These are phyloP conservation scores for Cheilosia variabilis DNA, from an alignment of 2,888 invertebrate species.

Conservation along the genomic window DNA sequence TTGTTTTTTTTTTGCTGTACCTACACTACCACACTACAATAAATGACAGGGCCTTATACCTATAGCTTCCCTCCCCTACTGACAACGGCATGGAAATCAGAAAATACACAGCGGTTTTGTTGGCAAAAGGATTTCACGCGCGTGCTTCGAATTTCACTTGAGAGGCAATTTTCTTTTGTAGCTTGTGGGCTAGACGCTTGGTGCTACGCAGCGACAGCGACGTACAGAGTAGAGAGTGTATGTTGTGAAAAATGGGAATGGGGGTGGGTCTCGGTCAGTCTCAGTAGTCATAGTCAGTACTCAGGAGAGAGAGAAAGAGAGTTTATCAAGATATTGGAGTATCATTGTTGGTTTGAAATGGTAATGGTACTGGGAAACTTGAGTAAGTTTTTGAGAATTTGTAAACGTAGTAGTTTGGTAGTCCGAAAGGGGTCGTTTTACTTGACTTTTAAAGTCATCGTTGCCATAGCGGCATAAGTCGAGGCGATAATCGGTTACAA, in stretches of 20 bases:
- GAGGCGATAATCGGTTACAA: not conserved
- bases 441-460: slow-evolving; percentile 25
- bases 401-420: slow-evolving; percentile 31
- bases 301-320: slow-evolving; percentile 8
- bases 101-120: slow-evolving; percentile 67
- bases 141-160: slow-evolving; percentile 73
- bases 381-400: slow-evolving; percentile 46
- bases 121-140: slow-evolving; percentile 64
- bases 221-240: slow-evolving; percentile 6
- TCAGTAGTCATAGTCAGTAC: not conserved
- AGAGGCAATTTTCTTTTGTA: slow-evolving; percentile 63
- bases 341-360: slow-evolving; percentile 20
- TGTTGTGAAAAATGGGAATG: too few species aligned
- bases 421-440: slow-evolving; percentile 21
- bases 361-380: slow-evolving; percentile 5
- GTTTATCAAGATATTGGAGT: not conserved
- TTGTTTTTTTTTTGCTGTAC: slow-evolving; percentile 43
- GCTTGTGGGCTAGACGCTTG: not conserved
- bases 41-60: slow-evolving; percentile 43
- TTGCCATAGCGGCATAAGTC: slow-evolving; percentile 17
- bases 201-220: not conserved
- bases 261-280: not conserved
- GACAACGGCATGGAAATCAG: slow-evolving; percentile 53
- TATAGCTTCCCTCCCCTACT: slow-evolving; percentile 20
- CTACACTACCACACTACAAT: slow-evolving; percentile 45